Base-by-base conservation (phyloP, 2,797 vertebrate species). In the Diplodus sargus region DNA sequence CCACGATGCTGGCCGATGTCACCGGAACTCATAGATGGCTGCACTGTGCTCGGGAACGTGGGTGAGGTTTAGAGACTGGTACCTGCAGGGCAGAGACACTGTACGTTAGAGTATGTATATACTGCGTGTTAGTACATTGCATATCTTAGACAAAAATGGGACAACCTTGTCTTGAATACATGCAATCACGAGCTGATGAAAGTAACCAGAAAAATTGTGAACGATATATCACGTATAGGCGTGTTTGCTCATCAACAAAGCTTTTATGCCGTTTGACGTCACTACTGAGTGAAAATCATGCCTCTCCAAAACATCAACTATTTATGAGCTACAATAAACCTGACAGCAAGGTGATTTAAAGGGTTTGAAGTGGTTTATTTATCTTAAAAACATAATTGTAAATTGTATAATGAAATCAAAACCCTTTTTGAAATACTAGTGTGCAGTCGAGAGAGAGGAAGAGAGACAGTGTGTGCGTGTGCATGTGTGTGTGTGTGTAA, bases 11-110 rank as follows among this genome's bases (percentile, higher is more conserved):
- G 74, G 79, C 89, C 56, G 67, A 83, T 95, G 97, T 99, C 98
- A 99, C 96, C 98, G 98, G 93, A 99, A 99, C 90, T 99, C 98
- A 14, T 99, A 99, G 94, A 99, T 98, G 88, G 97, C 97, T n/a
- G 97, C 97, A 0, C 98, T 99, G 97, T 98, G 97, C 94, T 99
- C 97, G 1, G 97, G 97, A 88, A 99, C 97, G 0, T 99, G 98
- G 66, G 97, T 99, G 86, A 99, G 96, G 89, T 98, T 99, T 93
- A 99, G 87, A 28, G 98, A 99, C 95, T 99, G 98, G 95, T 99
- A 99, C 98, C 98, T 99, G 85, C 13, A 56, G 47, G 0, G 53
- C 12, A 42, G 74, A 49, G 70, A 69, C 18, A 81, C 1, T 53
- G 7, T 0, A 25, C 0, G 20, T 87, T 57, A 80, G 11, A n/a